Conservation (phyloP, 1,140 invertebrate genomes). For the Chironomus striatipennis region DNA sequence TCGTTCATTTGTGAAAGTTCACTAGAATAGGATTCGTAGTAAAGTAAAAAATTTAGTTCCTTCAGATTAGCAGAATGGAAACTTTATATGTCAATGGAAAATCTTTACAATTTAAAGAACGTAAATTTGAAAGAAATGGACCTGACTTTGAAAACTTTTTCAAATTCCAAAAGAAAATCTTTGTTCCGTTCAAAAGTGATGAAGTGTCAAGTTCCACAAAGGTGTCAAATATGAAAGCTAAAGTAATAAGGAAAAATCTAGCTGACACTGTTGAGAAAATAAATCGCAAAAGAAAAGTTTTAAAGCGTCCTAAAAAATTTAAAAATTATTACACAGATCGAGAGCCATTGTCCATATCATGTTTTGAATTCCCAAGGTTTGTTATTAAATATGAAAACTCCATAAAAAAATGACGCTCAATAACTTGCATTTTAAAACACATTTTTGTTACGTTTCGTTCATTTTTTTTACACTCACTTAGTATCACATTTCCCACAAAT, state of each 20-base stretch:
- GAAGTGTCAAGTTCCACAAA: not conserved
- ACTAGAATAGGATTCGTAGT: too few species aligned
- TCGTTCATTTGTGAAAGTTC: too few species aligned
- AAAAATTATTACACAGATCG: slow-evolving; percentile 15
- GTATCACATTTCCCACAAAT: too few species aligned
- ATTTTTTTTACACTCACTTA: too few species aligned
- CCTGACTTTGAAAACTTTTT: not conserved
- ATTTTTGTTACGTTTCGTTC: too few species aligned
- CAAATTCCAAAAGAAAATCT: not conserved
- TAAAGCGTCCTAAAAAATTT: not conserved
- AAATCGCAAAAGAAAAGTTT: not conserved
- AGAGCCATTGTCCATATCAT: not conserved
- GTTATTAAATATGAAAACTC: not conserved
- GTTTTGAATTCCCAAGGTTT: not conserved
- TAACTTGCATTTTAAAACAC: not conserved
- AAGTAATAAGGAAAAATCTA: not conserved
- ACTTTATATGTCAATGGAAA: not conserved
- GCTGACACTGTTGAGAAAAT: not conserved
- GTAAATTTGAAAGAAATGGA: not conserved
- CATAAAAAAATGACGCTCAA: not conserved
- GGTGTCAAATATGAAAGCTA: not conserved
- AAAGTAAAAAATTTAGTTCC: too few species aligned
- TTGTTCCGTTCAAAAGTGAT: not conserved
- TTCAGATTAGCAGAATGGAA: not conserved
- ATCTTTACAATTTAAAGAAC: not conserved